Base-by-base conservation (phyloP, 2,797 vertebrate species). In the Brachyalestes nurse region DNA sequence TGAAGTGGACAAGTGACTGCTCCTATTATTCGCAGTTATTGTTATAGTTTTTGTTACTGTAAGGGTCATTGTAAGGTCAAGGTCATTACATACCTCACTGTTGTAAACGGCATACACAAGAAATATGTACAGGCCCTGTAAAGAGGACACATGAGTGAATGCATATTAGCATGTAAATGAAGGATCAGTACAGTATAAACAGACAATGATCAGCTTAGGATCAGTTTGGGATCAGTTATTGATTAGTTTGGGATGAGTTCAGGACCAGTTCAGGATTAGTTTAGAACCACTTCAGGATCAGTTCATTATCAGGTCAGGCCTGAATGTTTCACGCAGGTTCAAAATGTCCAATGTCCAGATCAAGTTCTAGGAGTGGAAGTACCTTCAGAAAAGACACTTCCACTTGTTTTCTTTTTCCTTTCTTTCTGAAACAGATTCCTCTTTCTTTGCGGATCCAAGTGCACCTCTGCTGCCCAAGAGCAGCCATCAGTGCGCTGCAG, bases 61-160 rank as follows among this genome's bases (percentile, higher is more conserved):
- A 13, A 42, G 40, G 40, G 40, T 3, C 7, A 3, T 42, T 47
- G 1, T 9, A 47, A 47, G 45, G 45, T 47, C 10, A 47, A 47
- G 45, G 45, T 47, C 45, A 79, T 42, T 2, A 73, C 93, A 92
- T 92, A 98, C 96, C 96, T 98, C 97, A 1, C 93, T 95, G 86
- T 96, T 98, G 88, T 93, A 98, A 88, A 96, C 86, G 0, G 95
- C 95, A 13, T 97, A 98, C 82, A 97, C 96, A 84, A 98, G 89
- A 92, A 98, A 98, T 85, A 98, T 97, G 79, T 97, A 97, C 5
- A 96, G 93, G 42, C 97, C 97, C 97, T 98, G 90, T 28, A 61
- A 85, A 85, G 53, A 88, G 55, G 83, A 38, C 23, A 77, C 9
- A 75, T 66, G 72, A 21, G 61, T 61, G 13, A 25, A 47, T 17